Conservation (phyloP, 2,888 invertebrate genomes). For the Nomada lathburiana region DNA sequence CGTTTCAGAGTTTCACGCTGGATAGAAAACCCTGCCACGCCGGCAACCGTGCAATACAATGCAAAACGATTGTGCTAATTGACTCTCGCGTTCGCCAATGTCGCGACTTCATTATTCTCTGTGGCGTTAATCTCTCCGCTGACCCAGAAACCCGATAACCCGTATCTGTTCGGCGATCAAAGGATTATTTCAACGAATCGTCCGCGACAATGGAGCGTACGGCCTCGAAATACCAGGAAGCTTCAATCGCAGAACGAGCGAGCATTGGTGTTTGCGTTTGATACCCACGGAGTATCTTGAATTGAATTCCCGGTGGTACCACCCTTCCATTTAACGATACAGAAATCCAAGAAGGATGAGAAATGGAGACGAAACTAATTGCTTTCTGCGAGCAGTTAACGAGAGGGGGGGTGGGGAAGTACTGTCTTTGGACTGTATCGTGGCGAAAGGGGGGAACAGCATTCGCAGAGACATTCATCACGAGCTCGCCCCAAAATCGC, state of each 20-base stretch:
- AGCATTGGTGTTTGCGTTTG: too few species aligned
- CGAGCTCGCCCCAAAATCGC: constrained; percentile 52
- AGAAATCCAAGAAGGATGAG: too few species aligned
- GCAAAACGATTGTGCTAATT: neutral
- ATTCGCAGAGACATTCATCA: constrained; percentile 33
- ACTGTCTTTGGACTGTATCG: neutral
- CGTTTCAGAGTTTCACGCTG: neutral
- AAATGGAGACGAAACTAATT: constrained; percentile 10
- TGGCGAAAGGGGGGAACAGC: neutral
- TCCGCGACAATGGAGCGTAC: neutral
- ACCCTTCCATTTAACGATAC: too few species aligned
- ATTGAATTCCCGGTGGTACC: too few species aligned
- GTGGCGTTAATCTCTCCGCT: constrained; percentile 16
- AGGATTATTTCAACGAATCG: constrained; percentile 18
- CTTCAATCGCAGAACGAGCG: too few species aligned
- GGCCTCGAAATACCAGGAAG: neutral
- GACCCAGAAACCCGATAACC: constrained; percentile 42
- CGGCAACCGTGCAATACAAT: neutral
- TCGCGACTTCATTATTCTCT: constrained; percentile 29
- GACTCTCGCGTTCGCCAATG: constrained; percentile 4
- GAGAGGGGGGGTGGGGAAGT: neutral
- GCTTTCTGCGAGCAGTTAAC: neutral
- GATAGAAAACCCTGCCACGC: neutral
- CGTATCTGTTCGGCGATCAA: constrained; percentile 26
- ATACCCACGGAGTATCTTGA: too few species aligned